Conservation (phyloP, 2,113 vertebrate species). For the Cisticola juncidis region DNA sequence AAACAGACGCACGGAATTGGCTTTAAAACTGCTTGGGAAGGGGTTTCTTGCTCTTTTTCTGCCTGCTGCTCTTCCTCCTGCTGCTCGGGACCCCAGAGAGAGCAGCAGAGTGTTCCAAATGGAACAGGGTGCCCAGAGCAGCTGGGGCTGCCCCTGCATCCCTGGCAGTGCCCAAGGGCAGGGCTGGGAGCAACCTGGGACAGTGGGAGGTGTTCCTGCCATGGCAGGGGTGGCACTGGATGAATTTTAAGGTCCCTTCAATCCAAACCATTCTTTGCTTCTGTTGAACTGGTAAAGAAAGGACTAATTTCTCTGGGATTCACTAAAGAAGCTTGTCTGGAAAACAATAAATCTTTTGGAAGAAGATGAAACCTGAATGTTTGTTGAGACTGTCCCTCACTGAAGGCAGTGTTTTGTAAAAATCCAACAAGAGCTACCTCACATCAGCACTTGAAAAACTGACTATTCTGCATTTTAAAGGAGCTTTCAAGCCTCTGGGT, state of each 20-base stretch:
- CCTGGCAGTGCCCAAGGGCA: background rate
- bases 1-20: accelerated
- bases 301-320: background rate
- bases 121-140: background rate
- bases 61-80: background rate
- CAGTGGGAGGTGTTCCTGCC: accelerated
- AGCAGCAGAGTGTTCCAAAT: background rate
- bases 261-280: background rate
- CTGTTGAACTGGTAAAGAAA: background rate
- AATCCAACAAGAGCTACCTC: background rate
- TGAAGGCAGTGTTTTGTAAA: background rate
- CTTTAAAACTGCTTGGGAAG: background rate
- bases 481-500: background rate
- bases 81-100: background rate
- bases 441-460: accelerated
- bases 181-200: background rate
- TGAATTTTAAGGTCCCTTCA: background rate
- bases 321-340: background rate
- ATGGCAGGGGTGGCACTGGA: too few species aligned
- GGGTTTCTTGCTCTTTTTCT: background rate
- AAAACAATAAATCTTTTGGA: background rate
- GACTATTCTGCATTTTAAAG: background rate
- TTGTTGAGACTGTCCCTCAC: background rate
- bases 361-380: background rate
- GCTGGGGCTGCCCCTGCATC: background rate